Conservation (phyloP, 2,888 invertebrate species). For the Hydriomena furcata region DNA sequence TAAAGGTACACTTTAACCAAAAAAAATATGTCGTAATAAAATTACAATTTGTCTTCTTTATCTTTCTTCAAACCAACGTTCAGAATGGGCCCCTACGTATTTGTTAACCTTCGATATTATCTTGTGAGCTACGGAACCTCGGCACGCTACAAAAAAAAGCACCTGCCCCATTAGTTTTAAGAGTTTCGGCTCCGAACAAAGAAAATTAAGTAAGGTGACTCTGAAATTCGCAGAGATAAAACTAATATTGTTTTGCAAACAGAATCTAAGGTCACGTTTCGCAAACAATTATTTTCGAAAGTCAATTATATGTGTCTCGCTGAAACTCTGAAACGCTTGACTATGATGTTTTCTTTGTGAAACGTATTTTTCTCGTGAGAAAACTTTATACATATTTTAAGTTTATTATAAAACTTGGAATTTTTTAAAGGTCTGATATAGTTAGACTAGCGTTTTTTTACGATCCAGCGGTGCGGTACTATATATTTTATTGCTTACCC, state of each 20-base stretch:
- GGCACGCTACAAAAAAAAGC: neutral
- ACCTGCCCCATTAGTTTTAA: slow-evolving; percentile 20
- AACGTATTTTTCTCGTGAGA: neutral
- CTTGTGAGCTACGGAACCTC: slow-evolving; percentile 30
- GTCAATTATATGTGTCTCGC: neutral
- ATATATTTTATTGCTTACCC: no score
- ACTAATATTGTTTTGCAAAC: slow-evolving; percentile 12
- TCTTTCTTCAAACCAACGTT: no score
- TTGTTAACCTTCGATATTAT: neutral
- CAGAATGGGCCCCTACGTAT: neutral
- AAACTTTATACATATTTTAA: neutral
- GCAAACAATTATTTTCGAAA: slow-evolving; percentile 4
- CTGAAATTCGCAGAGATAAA: slow-evolving; percentile 18
- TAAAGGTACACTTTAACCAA: no score
- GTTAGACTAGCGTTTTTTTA: no score
- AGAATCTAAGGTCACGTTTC: slow-evolving; percentile 1
- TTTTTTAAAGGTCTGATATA: neutral
- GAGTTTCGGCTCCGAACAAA: slow-evolving; percentile 29
- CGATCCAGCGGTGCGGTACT: neutral
- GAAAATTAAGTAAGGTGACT: slow-evolving; percentile 33
- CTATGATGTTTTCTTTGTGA: neutral
- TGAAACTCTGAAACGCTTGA: neutral
- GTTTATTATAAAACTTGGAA: neutral
- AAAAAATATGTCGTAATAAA: no score
- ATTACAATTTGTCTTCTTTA: no score